phyloP scores from a whole-genome alignment of 2,797 vertebrate species.

The Danio kyathit region DNA sequence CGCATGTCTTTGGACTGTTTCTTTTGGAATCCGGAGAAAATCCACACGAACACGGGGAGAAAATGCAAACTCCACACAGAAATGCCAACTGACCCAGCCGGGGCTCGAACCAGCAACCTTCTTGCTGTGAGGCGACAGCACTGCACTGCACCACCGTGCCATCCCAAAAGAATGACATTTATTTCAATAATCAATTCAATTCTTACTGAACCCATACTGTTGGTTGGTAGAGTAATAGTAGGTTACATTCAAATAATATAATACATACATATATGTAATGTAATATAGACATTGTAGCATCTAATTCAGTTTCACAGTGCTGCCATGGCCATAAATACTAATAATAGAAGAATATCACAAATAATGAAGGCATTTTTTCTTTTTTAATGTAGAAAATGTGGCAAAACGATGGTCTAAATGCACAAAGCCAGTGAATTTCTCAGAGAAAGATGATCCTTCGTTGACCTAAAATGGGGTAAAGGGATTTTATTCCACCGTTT shows the following conservation, averaged over 20 bases:
- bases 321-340: background rate
- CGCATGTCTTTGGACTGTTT: no score
- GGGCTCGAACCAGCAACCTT: no score
- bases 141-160: no score
- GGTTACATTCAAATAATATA: no score
- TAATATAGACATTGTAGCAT: background rate
- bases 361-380: conserved; percentile 4
- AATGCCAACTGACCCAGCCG: no score
- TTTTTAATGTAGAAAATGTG: conserved; percentile 23
- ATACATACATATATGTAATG: no score
- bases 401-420: conserved; percentile 51
- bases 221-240: background rate
- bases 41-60: no score
- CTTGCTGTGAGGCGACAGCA: no score
- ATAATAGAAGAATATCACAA: background rate
- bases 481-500: background rate
- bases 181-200: no score
- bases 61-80: no score
- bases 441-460: conserved; percentile 28
- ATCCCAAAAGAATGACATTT: no score
- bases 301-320: background rate
- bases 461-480: background rate
- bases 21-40: no score
- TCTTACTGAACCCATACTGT: background rate
- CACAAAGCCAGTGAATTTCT: conserved; percentile 56